Evolutionary conservation across 2,797 vertebrate genomes (phyloP).

Genomic region (Takifugu rubripes): DNA sequence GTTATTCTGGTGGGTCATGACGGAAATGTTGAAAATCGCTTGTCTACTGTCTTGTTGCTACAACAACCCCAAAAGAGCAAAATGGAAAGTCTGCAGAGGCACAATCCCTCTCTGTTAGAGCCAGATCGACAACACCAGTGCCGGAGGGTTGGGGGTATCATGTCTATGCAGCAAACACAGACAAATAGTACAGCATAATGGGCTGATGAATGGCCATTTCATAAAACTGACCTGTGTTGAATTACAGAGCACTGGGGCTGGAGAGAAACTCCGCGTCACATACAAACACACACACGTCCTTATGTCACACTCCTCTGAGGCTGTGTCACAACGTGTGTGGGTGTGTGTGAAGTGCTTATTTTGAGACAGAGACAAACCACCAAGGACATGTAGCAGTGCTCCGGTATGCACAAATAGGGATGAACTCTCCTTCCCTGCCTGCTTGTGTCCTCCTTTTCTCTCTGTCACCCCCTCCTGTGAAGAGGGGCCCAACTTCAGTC

Average conservation of each 20-base stretch:
- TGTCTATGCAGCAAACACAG: constrained; percentile 41
- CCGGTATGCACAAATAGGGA: constrained; percentile 23
- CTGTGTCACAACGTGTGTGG: constrained; percentile 35
- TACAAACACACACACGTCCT: constrained; percentile 13
- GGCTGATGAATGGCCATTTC: constrained; percentile 55
- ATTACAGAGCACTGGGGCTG: constrained; percentile 25
- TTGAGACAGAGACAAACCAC: constrained; percentile 16
- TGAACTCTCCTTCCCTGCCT: constrained; percentile 7
- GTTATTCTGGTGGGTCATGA: background rate
- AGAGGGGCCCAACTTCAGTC: constrained; percentile 76
- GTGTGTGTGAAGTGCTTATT: constrained; percentile 47
- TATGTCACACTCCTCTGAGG: constrained; percentile 33
- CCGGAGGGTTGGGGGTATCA: background rate
- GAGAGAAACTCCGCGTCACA: constrained; percentile 40
- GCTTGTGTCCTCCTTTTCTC: constrained; percentile 47
- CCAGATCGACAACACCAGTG: constrained; percentile 41
- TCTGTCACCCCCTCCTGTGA: constrained; percentile 42
- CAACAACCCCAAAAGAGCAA: constrained; percentile 53
- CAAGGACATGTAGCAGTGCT: constrained; percentile 20
- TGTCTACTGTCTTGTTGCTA: constrained; percentile 48
- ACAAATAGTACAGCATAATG: constrained; percentile 53
- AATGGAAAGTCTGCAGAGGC: constrained; percentile 28
- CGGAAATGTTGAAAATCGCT: constrained; percentile 15
- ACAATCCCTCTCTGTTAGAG: constrained; percentile 21
- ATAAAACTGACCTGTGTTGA: constrained; percentile 41